Percentiles rank a stretch among this genome's conserved stretches.
Evolutionary conservation across 2,888 invertebrate species (phyloP).

Genomic region (Baccha elongata): DNA sequence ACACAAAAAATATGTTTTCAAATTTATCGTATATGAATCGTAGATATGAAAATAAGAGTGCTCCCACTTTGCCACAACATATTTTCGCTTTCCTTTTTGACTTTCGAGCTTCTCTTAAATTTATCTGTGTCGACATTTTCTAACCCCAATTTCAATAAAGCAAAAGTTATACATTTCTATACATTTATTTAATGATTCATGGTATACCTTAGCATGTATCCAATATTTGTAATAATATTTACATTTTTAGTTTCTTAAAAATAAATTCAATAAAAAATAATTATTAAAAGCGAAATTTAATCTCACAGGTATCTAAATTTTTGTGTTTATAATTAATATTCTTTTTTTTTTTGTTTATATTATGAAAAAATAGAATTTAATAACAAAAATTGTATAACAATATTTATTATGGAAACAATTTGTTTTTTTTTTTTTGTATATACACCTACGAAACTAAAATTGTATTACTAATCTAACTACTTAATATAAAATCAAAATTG

Average conservation of each 20-base stretch:
- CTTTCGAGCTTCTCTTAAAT: too few species aligned
- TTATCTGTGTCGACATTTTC: too few species aligned
- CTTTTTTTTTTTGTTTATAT: not conserved
- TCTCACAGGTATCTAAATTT: slow-evolving; percentile 56
- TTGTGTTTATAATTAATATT: not conserved
- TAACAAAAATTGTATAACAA: not conserved
- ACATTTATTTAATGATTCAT: not conserved
- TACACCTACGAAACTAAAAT: not conserved
- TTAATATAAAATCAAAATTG: not conserved
- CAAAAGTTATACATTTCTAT: too few species aligned
- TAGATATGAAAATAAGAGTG: too few species aligned
- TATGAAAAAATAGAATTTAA: not conserved
- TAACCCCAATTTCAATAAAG: too few species aligned
- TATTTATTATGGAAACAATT: not conserved
- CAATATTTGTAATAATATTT: not conserved
- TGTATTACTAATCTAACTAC: not conserved
- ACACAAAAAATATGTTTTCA: too few species aligned
- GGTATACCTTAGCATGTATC: not conserved
- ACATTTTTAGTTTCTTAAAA: slow-evolving; percentile 4
- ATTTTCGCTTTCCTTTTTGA: too few species aligned
- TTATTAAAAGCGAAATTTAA: slow-evolving; percentile 39
- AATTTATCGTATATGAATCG: too few species aligned
- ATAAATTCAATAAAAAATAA: not conserved
- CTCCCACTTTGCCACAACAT: too few species aligned
- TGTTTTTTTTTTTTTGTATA: not conserved